Percentiles rank a stretch among this genome's conserved stretches.
Evolutionary conservation across 2,797 vertebrate species (phyloP).

Genomic region (Lates japonicus): DNA sequence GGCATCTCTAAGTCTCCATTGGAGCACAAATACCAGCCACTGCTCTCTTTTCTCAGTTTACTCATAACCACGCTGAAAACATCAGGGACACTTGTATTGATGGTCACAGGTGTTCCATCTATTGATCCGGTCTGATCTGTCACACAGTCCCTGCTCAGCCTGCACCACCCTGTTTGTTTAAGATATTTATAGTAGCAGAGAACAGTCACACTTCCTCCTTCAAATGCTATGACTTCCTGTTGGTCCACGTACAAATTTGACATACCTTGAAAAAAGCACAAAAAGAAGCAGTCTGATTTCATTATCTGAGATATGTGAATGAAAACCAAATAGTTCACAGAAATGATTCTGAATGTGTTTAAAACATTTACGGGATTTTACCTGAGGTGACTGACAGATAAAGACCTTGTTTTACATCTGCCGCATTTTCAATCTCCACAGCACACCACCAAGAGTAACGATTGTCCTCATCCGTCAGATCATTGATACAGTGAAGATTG

Average conservation of each 20-base stretch:
- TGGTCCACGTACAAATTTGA: conserved; percentile 28
- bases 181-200: background rate
- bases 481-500: conserved; percentile 49
- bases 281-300: background rate
- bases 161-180: conserved; percentile 40
- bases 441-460: conserved; percentile 21
- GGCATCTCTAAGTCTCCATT: conserved; percentile 30
- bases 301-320: background rate
- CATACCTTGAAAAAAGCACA: conserved; percentile 13
- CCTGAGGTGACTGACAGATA: conserved; percentile 26
- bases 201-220: conserved; percentile 47
- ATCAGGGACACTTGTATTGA: background rate
- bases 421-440: accelerated
- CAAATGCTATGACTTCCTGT: conserved; percentile 26
- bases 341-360: background rate
- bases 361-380: conserved; percentile 21
- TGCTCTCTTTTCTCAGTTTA: conserved; percentile 33
- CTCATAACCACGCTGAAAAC: conserved; percentile 57
- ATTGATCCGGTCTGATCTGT: background rate
- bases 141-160: conserved; percentile 28
- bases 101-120: conserved; percentile 15
- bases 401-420: accelerated
- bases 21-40: conserved; percentile 53
- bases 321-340: background rate
- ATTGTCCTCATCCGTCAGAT: accelerated